Base-by-base conservation (phyloP, 1,140 invertebrate species). In the Caenorhabditis tropicalis region DNA sequence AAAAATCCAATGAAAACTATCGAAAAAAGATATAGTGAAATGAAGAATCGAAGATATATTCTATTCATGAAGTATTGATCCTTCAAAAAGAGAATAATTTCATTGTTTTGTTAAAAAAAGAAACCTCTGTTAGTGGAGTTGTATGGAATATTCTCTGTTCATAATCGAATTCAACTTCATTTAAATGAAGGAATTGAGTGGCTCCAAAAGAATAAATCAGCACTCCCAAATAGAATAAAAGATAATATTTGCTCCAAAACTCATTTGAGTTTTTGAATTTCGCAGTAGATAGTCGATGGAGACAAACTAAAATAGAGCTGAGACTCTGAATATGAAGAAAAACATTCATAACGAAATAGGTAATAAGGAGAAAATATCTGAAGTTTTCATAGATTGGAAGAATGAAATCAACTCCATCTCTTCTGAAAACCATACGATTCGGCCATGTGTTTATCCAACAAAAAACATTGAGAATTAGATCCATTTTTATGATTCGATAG, bases 391-490 rank as follows among this genome's bases (percentile, higher is more conserved):
- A 33, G 36, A 65, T 36, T 65, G 58, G 29, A 33, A 65, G 58
- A 33, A 36, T 36, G 19, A 4, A 65, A 4, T 65, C 58, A 19
- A 65, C 29, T 19, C 58, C 58, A 19, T 65, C 58, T n/a, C 16
- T 9, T 56, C 53, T 56, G 24, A 56, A 56, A 27, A 56, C 24
- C 53, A 56, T 56, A 10, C 53, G 21, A 36, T 65, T 65, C 7
- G 58, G 58, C 58, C 58, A 65, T 5, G 58, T 65, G 19, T 36
- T 65, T 19, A 65, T 21, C 58, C 58, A 65, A 65, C 58, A 65
- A 33, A 33, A n/a, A 7, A 65, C 3, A 33, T 65, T 65, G 0
- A 65, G 19, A 33, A 65, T 7, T 7, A 65, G 15, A 36, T 65
- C 58, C 58, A 65, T 65, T 19, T 29, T 65, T 12, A 65, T 65